A percentile compares a stretch with the other conserved stretches of the same genome.
Conservation (phyloP, 2,888 invertebrate species). For the Cotesia congregata region DNA sequence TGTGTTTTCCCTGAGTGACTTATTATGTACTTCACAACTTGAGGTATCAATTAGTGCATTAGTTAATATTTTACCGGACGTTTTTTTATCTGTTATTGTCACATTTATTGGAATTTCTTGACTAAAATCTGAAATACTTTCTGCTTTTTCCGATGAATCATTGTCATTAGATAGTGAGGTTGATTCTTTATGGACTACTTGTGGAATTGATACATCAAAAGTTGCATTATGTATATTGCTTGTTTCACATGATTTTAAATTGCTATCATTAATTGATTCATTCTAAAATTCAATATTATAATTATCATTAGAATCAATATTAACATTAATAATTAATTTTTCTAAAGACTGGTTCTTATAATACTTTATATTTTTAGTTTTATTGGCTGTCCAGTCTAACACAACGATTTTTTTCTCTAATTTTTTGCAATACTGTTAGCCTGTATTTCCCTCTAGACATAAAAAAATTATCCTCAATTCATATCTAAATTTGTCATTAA, state of each 20-base stretch:
- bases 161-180: constrained; percentile 57
- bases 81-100: constrained; percentile 65
- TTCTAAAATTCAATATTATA: constrained; percentile 52
- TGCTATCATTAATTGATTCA: constrained; percentile 54
- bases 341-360: no score
- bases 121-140: constrained; percentile 57
- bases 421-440: no score
- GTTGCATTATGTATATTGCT: constrained; percentile 63
- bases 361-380: no score
- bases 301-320: constrained; percentile 19
- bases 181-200: constrained; percentile 59
- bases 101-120: constrained; percentile 63
- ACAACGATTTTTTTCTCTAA: no score
- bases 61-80: constrained; percentile 42
- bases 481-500: no score
- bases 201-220: constrained; percentile 64
- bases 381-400: no score
- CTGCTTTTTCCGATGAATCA: constrained; percentile 59
- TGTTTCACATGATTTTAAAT: constrained; percentile 56
- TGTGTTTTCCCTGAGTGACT: constrained; percentile 54
- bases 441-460: no score
- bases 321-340: no score
- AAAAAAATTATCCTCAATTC: no score
- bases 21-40: constrained; percentile 42
- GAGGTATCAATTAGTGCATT: constrained; percentile 45